phyloP scores from a whole-genome alignment of 2,888 invertebrate genomes.

The Chymomyza fuscimana region DNA sequence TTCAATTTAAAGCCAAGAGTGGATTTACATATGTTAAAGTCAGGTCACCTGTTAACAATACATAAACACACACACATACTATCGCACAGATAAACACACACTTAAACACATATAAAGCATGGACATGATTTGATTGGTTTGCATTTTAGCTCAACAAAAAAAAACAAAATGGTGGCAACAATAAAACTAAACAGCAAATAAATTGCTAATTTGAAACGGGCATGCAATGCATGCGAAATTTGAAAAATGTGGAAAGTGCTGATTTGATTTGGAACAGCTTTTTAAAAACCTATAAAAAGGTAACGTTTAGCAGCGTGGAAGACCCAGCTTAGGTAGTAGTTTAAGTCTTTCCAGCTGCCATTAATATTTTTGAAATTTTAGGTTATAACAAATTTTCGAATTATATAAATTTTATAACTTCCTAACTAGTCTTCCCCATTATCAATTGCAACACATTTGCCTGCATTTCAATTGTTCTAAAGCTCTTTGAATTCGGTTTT shows the following conservation, averaged over 20 bases:
- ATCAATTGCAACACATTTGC: too few species aligned
- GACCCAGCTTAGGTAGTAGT: too few species aligned
- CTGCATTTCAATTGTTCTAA: too few species aligned
- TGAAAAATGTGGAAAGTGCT: neutral
- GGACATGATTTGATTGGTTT: neutral
- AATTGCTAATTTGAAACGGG: slow-evolving; percentile 39
- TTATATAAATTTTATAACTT: too few species aligned
- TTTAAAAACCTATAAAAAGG: too few species aligned
- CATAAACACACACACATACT: neutral
- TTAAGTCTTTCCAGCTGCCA: too few species aligned
- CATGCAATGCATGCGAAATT: slow-evolving; percentile 4
- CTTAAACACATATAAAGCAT: neutral
- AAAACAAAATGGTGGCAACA: neutral
- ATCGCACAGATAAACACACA: neutral
- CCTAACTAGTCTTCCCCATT: too few species aligned
- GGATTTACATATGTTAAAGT: slow-evolving; percentile 35
- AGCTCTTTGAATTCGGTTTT: too few species aligned
- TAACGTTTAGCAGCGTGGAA: too few species aligned
- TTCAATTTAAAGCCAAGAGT: slow-evolving; percentile 36
- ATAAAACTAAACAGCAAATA: slow-evolving; percentile 27
- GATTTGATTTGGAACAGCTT: neutral
- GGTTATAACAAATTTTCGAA: too few species aligned
- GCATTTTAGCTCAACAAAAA: neutral
- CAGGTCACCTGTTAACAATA: slow-evolving; percentile 4
- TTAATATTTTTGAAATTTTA: too few species aligned